Base-by-base conservation (phyloP, 1,140 invertebrate genomes). In the Hylaeus volcanicus region DNA sequence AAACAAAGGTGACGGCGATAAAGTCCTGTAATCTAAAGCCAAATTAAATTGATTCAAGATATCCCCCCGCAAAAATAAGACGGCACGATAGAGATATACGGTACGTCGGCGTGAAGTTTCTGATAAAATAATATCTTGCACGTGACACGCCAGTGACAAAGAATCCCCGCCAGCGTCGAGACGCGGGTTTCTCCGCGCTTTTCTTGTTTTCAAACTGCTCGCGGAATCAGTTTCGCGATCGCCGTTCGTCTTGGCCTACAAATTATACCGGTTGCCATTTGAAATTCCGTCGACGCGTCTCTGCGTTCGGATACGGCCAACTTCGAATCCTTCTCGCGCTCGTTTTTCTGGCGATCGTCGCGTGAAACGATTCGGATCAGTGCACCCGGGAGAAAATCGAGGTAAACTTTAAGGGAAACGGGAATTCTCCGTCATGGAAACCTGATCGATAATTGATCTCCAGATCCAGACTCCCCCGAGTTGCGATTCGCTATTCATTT, bases 21-120 rank as follows among this genome's bases (percentile, higher is more conserved):
- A 51, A 51, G 43, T 2, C n/a, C 14, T 61, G 71, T 74, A 79
- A 79, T 79, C 77, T 79, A 79, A 79, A 79, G 77, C 77, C 77
- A 79, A 79, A 74, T 79, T 79, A 79, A 79, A 79, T 79, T 74
- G 77, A 79, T 79, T 79, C 77, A 74, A 79, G 77, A 79, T 79
- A 79, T 74, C 51, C 41, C 14, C 26, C n/a, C 53, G 71, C 71
- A 61, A 79, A 79, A 79, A 74, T 74, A 79, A 64, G 61, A n/a
- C 71, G 77, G 74, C 41, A 79, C 58, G 48, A 14, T 37, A 66
- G n/a, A 70, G 61, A 53, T 37, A 55, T 41, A 14, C 61, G 41
- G 41, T n/a, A 1, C n/a, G 4, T 37, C 41, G 60, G 41, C 41
- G 61, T 66, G 26, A 26, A 26, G 26, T 26, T 26, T 74, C 51